Evolutionary conservation across 2,113 vertebrate genomes (phyloP).

Genomic region (Ivindomyrus marchei): DNA sequence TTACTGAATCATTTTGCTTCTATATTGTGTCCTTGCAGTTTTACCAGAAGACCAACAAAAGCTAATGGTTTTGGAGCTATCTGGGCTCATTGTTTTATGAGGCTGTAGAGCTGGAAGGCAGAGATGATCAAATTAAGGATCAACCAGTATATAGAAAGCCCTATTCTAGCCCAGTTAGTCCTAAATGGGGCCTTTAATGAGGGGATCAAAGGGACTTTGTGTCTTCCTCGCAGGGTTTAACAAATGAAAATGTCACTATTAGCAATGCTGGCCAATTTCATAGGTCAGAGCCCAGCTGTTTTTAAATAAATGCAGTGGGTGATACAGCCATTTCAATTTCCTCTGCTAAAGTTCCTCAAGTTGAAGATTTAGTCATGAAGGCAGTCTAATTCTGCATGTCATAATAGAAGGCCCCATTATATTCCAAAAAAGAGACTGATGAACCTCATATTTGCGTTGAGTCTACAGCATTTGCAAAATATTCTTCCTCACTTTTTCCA

Average conservation of each 20-base stretch:
- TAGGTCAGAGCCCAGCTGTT: background rate
- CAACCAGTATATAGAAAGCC: background rate
- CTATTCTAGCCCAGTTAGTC: conserved; percentile 4
- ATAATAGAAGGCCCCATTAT: background rate
- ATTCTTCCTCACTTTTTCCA: background rate
- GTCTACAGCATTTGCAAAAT: background rate
- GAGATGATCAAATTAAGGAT: conserved; percentile 9
- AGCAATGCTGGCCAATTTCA: background rate
- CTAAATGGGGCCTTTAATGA: conserved; percentile 19
- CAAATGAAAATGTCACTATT: conserved; percentile 1
- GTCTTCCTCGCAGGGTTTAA: conserved; percentile 12
- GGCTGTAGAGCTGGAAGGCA: background rate
- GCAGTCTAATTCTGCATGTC: background rate
- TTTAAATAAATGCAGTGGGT: background rate
- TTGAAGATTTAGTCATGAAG: background rate
- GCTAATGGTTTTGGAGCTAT: background rate
- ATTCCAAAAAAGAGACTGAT: background rate
- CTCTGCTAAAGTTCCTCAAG: background rate
- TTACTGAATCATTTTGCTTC: background rate
- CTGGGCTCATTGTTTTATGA: background rate
- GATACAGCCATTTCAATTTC: background rate
- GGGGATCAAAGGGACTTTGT: background rate
- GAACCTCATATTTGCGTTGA: background rate
- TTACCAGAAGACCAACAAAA: background rate
- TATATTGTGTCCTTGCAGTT: background rate